Evolutionary conservation across 2,113 vertebrate species (phyloP).

Genomic region (Corydoras sp.): DNA sequence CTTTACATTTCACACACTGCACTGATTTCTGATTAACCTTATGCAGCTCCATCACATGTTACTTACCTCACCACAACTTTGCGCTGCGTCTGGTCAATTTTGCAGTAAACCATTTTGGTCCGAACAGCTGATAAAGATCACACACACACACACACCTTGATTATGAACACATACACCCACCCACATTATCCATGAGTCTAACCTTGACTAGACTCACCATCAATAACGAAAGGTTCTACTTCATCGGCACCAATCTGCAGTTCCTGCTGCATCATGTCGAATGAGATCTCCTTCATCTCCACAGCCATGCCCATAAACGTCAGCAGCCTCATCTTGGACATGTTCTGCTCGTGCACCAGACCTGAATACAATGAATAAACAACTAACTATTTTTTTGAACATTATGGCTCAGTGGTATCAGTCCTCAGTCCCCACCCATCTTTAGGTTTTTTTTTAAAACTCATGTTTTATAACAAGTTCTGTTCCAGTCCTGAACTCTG

Average conservation of each 20-base stretch:
- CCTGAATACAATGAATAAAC: constrained; percentile 61
- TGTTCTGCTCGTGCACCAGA: constrained; percentile 91
- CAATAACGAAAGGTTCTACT: constrained; percentile 96
- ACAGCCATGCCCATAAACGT: constrained; percentile 99
- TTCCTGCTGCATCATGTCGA: constrained; percentile 95
- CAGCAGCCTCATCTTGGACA: constrained; percentile 95
- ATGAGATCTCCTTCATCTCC: constrained; percentile 93
- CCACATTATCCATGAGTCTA: too few relatives aligned
- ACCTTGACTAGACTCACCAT: too few relatives aligned
- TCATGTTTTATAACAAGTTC: too few relatives aligned
- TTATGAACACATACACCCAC: too few relatives aligned
- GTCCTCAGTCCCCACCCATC: too few relatives aligned
- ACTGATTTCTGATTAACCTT: not conserved
- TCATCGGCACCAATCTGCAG: constrained; percentile 91
- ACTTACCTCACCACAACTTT: constrained; percentile 96
- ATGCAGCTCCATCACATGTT: not conserved
- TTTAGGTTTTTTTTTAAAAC: too few relatives aligned
- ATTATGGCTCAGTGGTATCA: too few relatives aligned
- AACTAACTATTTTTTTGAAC: not conserved
- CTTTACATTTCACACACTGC: too few relatives aligned
- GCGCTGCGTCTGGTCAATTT: constrained; percentile 96
- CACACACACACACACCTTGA: constrained; percentile 12
- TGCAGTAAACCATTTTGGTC: constrained; percentile 99
- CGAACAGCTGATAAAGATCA: constrained; percentile 82
- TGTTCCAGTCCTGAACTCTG: too few relatives aligned